phyloP scores from a whole-genome alignment of 2,888 invertebrate species.

The Xestia c-nigrum region DNA sequence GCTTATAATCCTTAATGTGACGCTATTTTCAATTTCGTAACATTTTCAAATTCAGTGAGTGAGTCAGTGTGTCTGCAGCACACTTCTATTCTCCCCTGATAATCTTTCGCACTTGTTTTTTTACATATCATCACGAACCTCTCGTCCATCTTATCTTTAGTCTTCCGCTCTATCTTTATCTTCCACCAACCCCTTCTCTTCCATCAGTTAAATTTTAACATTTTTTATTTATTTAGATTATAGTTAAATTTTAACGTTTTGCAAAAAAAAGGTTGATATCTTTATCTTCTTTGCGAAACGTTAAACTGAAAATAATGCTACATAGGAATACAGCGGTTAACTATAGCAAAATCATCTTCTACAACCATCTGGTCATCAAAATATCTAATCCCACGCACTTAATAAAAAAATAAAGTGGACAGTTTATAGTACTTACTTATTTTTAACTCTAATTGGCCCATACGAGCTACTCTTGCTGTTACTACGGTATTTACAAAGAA shows the following conservation, averaged over 20 bases:
- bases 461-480: not conserved
- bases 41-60: not conserved
- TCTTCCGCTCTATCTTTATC: no score
- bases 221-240: no score
- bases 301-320: no score
- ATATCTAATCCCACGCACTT: constrained; percentile 14
- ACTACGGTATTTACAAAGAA: constrained; percentile 13
- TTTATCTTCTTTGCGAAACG: no score
- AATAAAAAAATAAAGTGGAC: constrained; percentile 19
- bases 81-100: not conserved
- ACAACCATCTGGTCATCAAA: not conserved
- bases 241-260: no score
- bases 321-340: not conserved
- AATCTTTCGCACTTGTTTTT: not conserved
- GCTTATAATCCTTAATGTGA: not conserved
- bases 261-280: no score
- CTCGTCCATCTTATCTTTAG: no score
- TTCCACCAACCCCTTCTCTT: no score
- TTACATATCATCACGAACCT: no score
- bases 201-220: no score
- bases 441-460: constrained; percentile 29
- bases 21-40: not conserved
- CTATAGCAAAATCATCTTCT: not conserved
- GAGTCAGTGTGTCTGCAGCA: not conserved
- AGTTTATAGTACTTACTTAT: constrained; percentile 6